Base-by-base conservation (phyloP, 2,797 vertebrate species). In the Sebastes miniatus region DNA sequence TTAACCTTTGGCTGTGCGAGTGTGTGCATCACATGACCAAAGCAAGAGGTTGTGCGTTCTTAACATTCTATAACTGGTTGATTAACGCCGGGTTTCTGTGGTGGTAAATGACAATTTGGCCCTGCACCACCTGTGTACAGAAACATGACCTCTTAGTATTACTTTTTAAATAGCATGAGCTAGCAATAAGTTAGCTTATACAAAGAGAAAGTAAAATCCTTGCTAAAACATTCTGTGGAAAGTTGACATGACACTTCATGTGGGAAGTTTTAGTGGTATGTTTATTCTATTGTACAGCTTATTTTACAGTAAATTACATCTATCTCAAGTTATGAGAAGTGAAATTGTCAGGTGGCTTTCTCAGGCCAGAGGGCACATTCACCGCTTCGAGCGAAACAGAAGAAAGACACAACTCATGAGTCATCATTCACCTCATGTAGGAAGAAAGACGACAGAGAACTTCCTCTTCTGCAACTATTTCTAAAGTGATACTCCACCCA, bases 401-500 rank as follows among this genome's bases (percentile, higher is more conserved):
- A 78, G 36, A 75, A 73, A 80, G 27, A 63, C 72, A 57, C 50
- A 63, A 43, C 39, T 16, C 3, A 75, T 89, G 85, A 90, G 56
- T 91, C 89, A 91, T 67, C 18, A 4, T 64, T 84, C 72, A 85
- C 57, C 77, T 89, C 75, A 77, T 57, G 83, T 80, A 74, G 87
- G 81, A 72, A 72, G 80, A 59, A 61, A 63, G 56, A 69, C 16
- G 80, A 66, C 11, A 70, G 27, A 65, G 47, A 68, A 75, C 69
- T 77, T 80, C 69, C 56, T 43, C 47, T 77, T 54, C 65, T 79
- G 64, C 59, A 74, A 75, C 61, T 72, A 16, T 31, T 77, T 83
- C 18, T 47, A 76, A 85, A 83, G 66, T 56, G 34, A 81, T 47
- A 25, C 50, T 75, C 36, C 25, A 27, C 59, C 57, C 27, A 59